phyloP scores from a whole-genome alignment of 2,888 invertebrate genomes.

The Dusona sp. region DNA sequence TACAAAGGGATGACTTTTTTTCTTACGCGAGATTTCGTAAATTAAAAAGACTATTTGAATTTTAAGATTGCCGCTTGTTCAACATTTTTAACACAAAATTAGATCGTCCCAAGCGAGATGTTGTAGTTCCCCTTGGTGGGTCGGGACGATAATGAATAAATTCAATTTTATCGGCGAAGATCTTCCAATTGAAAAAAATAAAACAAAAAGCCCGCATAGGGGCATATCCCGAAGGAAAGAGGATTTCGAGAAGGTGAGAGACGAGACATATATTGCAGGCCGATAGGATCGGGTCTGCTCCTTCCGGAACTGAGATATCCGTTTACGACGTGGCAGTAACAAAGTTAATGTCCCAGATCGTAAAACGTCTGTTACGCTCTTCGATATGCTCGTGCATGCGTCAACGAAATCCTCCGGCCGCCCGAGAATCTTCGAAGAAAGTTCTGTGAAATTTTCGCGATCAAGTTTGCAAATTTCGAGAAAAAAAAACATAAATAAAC shows the following conservation, averaged over 20 bases:
- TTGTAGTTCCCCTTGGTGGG: constrained; percentile 11
- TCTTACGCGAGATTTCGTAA: neutral
- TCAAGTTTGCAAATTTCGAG: neutral
- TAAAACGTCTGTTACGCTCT: constrained; percentile 49
- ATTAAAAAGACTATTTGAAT: neutral
- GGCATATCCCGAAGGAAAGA: neutral
- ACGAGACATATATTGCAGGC: constrained; percentile 44
- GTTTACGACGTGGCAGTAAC: constrained; percentile 61
- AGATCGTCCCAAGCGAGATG: constrained; percentile 9
- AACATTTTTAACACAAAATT: constrained; percentile 8
- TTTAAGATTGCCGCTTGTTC: neutral
- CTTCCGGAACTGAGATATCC: constrained; percentile 64
- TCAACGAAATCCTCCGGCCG: constrained; percentile 8
- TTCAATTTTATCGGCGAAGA: constrained; percentile 49
- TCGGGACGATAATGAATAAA: constrained; percentile 53
- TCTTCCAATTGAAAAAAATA: constrained; percentile 45
- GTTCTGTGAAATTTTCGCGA: neutral
- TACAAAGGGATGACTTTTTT: neutral
- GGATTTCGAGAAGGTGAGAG: constrained; percentile 42
- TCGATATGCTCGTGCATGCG: constrained; percentile 35
- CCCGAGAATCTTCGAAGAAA: neutral
- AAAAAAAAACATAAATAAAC: neutral
- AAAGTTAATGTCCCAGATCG: constrained; percentile 53
- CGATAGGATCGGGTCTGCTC: constrained; percentile 45
- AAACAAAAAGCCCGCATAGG: constrained; percentile 18